Percentiles rank a stretch among this genome's conserved stretches.
Evolutionary conservation across 2,888 invertebrate species (phyloP).

Genomic region (Mantis religiosa): DNA sequence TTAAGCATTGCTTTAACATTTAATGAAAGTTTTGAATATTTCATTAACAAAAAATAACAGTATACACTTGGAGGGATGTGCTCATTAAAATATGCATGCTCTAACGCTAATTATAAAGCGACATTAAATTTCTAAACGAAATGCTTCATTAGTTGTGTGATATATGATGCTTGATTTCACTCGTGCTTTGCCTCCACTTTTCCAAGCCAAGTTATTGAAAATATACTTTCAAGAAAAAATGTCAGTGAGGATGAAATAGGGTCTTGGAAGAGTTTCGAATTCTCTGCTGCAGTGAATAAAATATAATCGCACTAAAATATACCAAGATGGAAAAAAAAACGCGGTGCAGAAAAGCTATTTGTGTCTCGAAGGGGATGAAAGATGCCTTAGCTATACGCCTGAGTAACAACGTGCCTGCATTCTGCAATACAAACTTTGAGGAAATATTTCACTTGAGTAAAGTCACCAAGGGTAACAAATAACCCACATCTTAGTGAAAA

Average conservation of each 20-base stretch:
- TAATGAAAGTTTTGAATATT: no score
- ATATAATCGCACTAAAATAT: background rate
- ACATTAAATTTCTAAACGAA: background rate
- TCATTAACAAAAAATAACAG: no score
- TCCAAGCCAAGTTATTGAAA: background rate
- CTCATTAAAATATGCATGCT: background rate
- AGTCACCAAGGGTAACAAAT: no score
- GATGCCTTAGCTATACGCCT: background rate
- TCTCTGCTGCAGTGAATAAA: background rate
- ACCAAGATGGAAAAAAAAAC: background rate
- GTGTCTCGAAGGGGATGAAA: background rate
- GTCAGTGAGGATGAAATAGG: background rate
- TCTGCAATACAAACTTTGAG: background rate
- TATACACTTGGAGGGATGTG: background rate
- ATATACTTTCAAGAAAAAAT: background rate
- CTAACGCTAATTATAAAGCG: background rate
- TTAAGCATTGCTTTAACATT: no score
- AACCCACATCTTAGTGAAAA: no score
- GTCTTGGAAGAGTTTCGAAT: background rate
- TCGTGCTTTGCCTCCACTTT: background rate
- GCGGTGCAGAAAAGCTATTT: background rate
- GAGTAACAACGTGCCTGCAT: background rate
- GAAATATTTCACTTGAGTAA: no score
- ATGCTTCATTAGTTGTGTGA: background rate
- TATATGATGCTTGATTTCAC: background rate